phyloP scores from a whole-genome alignment of 2,888 invertebrate genomes.

The Euzetes globulus region DNA sequence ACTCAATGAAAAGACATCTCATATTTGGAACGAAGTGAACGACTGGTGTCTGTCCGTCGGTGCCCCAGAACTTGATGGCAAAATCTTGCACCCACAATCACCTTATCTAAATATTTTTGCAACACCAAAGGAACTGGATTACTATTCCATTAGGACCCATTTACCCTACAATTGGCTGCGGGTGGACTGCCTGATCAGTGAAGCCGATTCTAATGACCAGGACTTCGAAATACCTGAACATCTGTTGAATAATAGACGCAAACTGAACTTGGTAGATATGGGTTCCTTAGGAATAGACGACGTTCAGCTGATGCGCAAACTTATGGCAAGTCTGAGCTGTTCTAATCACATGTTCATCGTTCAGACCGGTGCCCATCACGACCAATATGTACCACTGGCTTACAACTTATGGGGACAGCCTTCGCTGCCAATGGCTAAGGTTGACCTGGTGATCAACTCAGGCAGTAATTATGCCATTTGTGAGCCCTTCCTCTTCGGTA shows the following conservation, averaged over 20 bases:
- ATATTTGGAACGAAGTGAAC: no score
- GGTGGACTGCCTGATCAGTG: not conserved
- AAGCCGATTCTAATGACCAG: not conserved
- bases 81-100: not conserved
- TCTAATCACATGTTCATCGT: conserved; percentile 24
- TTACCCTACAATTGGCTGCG: not conserved
- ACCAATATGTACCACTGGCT: conserved; percentile 15
- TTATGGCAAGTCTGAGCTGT: conserved; percentile 17
- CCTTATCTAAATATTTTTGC: not conserved
- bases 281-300: conserved; percentile 27
- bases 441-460: conserved; percentile 34
- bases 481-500: conserved; percentile 27
- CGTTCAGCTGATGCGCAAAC: conserved; percentile 19
- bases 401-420: conserved; percentile 34
- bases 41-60: no score
- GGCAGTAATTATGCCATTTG: conserved; percentile 34
- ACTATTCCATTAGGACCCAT: not conserved
- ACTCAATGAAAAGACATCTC: no score
- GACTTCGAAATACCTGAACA: conserved; percentile 26
- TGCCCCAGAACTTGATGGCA: no score
- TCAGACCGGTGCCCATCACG: not conserved
- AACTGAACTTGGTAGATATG: conserved; percentile 31
- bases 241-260: not conserved
- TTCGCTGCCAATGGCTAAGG: conserved; percentile 20
- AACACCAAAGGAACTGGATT: not conserved